A percentile compares a stretch with the other conserved stretches of the same genome.
These are phyloP conservation scores for Chiroxiphia lanceolata DNA, from an alignment of 2,797 vertebrate species.

Conservation along the genomic window DNA sequence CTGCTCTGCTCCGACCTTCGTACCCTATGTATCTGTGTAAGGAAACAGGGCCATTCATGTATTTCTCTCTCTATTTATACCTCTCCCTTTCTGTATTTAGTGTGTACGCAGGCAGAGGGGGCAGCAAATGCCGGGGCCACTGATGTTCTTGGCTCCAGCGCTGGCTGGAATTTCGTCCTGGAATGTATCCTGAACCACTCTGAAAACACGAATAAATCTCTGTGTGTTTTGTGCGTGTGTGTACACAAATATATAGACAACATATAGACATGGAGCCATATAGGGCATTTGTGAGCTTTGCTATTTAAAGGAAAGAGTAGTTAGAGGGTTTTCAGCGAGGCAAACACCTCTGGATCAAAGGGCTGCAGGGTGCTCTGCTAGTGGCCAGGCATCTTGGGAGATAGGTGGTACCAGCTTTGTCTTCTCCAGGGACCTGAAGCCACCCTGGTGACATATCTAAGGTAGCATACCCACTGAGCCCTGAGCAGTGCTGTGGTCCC, in stretches of 20 bases:
- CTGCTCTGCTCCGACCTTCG: background rate
- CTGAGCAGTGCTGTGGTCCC: background rate
- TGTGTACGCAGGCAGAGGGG: conserved; percentile 45
- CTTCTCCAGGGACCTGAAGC: background rate
- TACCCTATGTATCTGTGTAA: conserved; percentile 3
- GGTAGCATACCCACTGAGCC: background rate
- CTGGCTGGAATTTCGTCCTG: conserved; percentile 61
- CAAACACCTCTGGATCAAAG: conserved; percentile 57
- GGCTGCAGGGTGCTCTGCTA: background rate
- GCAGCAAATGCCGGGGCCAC: conserved; percentile 35
- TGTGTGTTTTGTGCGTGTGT: conserved; percentile 57
- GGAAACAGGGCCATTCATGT: conserved; percentile 63
- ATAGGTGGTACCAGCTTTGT: background rate
- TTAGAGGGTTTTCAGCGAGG: background rate
- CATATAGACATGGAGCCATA: background rate
- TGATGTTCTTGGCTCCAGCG: conserved; percentile 72
- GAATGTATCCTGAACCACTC: conserved; percentile 56
- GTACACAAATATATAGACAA: conserved; percentile 56
- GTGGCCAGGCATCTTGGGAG: background rate
- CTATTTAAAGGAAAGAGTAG: conserved; percentile 60
- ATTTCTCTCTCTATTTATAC: conserved; percentile 70
- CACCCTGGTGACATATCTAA: background rate
- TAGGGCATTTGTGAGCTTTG: conserved; percentile 54
- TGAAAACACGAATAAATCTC: conserved; percentile 69
- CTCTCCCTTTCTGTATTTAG: conserved; percentile 72